A percentile compares a stretch with the other conserved stretches of the same genome.
Conservation (phyloP, 2,113 vertebrate genomes). For the Lates calcarifer region DNA sequence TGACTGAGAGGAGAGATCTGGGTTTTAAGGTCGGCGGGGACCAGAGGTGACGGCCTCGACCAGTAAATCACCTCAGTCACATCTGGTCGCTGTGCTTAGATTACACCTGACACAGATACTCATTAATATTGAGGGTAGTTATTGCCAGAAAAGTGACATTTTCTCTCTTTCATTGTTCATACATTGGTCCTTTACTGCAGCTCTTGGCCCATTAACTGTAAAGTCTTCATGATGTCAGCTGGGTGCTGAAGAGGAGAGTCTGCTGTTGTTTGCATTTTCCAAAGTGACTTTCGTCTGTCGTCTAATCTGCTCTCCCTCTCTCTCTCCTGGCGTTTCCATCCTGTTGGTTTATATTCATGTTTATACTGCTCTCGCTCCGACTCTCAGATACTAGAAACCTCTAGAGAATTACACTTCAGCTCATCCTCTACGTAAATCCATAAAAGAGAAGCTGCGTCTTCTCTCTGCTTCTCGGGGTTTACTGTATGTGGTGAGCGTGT, state of each 20-base stretch:
- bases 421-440: slow-evolving; percentile 49
- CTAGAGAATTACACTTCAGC: slow-evolving; percentile 30
- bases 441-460: neutral
- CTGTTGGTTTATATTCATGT: slow-evolving; percentile 14
- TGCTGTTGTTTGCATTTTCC: neutral
- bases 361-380: neutral
- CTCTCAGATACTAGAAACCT: slow-evolving; percentile 38
- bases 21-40: slow-evolving; percentile 1
- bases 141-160: neutral
- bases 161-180: neutral
- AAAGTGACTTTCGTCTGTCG: neutral
- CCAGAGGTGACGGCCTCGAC: neutral
- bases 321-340: slow-evolving; percentile 27
- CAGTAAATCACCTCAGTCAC: neutral
- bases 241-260: neutral
- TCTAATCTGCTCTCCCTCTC: neutral
- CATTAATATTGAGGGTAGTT: neutral
- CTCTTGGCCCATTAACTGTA: neutral
- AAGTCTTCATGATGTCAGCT: neutral
- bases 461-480: slow-evolving; percentile 10
- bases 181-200: neutral
- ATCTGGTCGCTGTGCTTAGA: neutral
- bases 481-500: neutral
- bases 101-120: neutral
- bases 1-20: slow-evolving; percentile 5